A percentile compares a stretch with the other conserved stretches of the same genome.
phyloP scores from a whole-genome alignment of 2,888 invertebrate genomes.

The Lycia hirtaria region DNA sequence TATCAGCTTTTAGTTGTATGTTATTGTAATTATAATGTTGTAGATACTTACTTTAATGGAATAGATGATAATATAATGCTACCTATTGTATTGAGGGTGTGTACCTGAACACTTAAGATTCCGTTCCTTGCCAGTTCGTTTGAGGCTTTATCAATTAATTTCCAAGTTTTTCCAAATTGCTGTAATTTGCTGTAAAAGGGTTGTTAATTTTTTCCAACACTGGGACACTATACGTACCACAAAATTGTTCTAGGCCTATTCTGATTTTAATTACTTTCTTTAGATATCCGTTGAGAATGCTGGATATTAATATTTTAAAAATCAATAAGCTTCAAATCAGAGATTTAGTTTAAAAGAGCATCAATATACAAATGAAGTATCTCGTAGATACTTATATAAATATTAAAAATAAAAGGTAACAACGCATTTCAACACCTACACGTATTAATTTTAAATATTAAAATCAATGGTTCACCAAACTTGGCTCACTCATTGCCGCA shows the following conservation, averaged over 20 bases:
- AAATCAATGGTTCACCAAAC: too few species aligned
- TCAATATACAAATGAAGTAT: too few species aligned
- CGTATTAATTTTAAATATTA: too few species aligned
- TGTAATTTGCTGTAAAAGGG: slow-evolving; percentile 29
- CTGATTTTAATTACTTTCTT: too few species aligned
- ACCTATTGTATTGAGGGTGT: slow-evolving; percentile 54
- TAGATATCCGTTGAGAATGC: too few species aligned
- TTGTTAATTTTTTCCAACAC: background rate
- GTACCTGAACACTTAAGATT: slow-evolving; percentile 62
- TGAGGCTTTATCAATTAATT: slow-evolving; percentile 33
- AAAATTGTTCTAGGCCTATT: slow-evolving; percentile 17
- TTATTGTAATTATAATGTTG: slow-evolving; percentile 60
- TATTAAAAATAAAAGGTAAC: too few species aligned
- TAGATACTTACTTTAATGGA: slow-evolving; percentile 64
- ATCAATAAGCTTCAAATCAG: too few species aligned
- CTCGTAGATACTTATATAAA: too few species aligned
- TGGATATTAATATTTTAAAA: too few species aligned
- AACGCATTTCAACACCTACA: too few species aligned
- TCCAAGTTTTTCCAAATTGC: slow-evolving; percentile 1
- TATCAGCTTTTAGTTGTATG: slow-evolving; percentile 75
- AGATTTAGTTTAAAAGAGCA: too few species aligned
- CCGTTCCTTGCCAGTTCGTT: slow-evolving; percentile 35
- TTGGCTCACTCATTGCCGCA: too few species aligned
- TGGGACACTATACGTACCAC: background rate
- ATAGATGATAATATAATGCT: slow-evolving; percentile 50